Evolutionary conservation across 1,140 invertebrate genomes (phyloP).

Genomic region (Zaprionus vittiger): DNA sequence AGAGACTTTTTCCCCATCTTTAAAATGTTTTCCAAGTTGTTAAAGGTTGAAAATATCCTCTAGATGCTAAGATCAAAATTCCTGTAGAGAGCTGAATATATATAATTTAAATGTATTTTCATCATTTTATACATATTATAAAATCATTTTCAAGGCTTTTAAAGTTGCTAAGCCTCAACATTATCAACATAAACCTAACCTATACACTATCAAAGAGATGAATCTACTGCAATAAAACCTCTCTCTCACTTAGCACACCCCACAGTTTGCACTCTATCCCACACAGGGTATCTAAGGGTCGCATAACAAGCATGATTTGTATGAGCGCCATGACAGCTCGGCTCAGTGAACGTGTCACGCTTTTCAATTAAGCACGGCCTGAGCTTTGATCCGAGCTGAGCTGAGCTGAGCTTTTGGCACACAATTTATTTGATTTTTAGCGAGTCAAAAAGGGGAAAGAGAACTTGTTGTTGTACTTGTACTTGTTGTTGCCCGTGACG

Average conservation of each 20-base stretch:
- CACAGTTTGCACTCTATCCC: neutral
- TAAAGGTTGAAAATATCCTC: no score
- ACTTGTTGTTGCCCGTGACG: neutral
- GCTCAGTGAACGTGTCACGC: conserved; percentile 57
- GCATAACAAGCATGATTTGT: conserved; percentile 38
- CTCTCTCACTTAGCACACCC: neutral
- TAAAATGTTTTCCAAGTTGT: no score
- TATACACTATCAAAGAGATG: no score
- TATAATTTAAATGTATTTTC: neutral
- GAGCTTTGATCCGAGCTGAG: conserved; percentile 24
- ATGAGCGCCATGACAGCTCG: conserved; percentile 8
- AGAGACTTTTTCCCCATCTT: no score
- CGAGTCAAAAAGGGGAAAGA: conserved; percentile 14
- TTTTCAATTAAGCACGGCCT: conserved; percentile 51
- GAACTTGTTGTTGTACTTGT: conserved; percentile 10
- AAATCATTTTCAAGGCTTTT: no score
- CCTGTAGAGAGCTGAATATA: no score
- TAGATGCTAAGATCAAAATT: no score
- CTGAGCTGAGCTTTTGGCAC: conserved; percentile 21
- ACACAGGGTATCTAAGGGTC: conserved; percentile 18
- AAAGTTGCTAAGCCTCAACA: no score
- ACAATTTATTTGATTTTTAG: conserved; percentile 25
- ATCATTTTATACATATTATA: neutral
- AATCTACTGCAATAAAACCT: neutral
- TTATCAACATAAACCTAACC: no score